Evolutionary conservation across 2,113 vertebrate species (phyloP), one percentile per base, ranked within the genome.

Genomic region (Dasyurus viverrinus): DNA sequence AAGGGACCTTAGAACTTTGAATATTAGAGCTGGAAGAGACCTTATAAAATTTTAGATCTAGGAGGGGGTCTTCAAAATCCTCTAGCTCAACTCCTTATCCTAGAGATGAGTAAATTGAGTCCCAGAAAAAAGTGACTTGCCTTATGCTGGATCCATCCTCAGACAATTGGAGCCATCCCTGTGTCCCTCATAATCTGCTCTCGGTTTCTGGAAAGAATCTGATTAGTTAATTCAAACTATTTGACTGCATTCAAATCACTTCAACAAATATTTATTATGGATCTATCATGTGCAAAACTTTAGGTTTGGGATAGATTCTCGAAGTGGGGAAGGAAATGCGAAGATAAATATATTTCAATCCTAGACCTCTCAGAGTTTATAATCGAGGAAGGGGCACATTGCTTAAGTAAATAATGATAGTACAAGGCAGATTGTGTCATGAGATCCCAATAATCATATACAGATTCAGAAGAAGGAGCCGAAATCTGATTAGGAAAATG

Each of bases 401-500:
- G n/a, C n/a, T 84, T 84, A 84, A 0, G 8, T 84, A 84, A 84
- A 84, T 42, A 84, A 42, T 36, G 68, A 84, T 42, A 42, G 68
- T 42, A 42, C 6, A 22, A 84, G n/a, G 68, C n/a, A 84, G 68
- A 84, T 84, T 19, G 36, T 84, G 68, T 76, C 36, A 14, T n/a
- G 68, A 84, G 68, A 84, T 84, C 19, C 68, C 68, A 97, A 94
- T 76, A 97, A 92, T 92, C 47, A 93, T 96, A 93, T 91, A 27
- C 76, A 94, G 91, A 52, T 93, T 92, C 68, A 84, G 68, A 42
- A 84, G 68, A 84, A 16, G 68, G 8, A 84, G n/a, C 6, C 22
- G 16, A 42, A 84, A 84, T 84, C 68, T 42, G 68, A 1, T 23
- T 42, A 84, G n/a, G n/a, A 84, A 84, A 23, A 84, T 84, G 10